These are phyloP conservation scores for Drosophila sulfurigaster DNA, from an alignment of 1,140 invertebrate species.

Conservation along the genomic window DNA sequence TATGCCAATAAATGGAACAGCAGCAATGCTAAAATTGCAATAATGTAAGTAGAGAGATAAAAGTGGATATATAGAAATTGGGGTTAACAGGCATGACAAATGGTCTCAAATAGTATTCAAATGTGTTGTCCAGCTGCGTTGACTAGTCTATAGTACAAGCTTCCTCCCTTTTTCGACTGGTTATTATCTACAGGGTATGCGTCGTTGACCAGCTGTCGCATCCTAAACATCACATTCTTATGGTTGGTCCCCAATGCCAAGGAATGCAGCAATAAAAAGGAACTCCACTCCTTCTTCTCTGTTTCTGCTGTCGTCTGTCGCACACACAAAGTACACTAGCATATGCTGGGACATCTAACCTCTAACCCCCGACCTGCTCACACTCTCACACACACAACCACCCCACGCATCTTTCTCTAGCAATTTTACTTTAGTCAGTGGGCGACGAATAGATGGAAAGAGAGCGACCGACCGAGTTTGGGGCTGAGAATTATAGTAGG, in stretches of 20 bases:
- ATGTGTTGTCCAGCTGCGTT: background rate
- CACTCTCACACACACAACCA: background rate
- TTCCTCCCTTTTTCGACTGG: background rate
- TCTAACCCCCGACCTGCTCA: conserved; percentile 6
- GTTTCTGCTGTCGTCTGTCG: background rate
- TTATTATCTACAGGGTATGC: background rate
- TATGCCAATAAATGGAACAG: conserved; percentile 64
- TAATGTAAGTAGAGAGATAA: background rate
- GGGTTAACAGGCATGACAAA: background rate
- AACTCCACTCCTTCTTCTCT: background rate
- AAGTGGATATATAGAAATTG: background rate
- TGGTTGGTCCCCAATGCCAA: conserved; percentile 33
- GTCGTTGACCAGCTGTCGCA: conserved; percentile 45
- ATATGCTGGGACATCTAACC: conserved; percentile 39
- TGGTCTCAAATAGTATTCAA: background rate
- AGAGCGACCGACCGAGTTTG: conserved; percentile 1
- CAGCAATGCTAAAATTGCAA: background rate
- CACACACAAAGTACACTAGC: conserved; percentile 25
- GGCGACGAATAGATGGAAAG: conserved; percentile 46
- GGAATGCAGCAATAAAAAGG: conserved; percentile 60
- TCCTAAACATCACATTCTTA: conserved; percentile 44
- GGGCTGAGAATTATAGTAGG: conserved; percentile 37
- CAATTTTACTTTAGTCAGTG: conserved; percentile 61
- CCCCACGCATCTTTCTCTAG: conserved; percentile 19
- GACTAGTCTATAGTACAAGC: too few species aligned